Conservation (phyloP, 2,888 invertebrate genomes). For the Oxycera nigricornis region DNA sequence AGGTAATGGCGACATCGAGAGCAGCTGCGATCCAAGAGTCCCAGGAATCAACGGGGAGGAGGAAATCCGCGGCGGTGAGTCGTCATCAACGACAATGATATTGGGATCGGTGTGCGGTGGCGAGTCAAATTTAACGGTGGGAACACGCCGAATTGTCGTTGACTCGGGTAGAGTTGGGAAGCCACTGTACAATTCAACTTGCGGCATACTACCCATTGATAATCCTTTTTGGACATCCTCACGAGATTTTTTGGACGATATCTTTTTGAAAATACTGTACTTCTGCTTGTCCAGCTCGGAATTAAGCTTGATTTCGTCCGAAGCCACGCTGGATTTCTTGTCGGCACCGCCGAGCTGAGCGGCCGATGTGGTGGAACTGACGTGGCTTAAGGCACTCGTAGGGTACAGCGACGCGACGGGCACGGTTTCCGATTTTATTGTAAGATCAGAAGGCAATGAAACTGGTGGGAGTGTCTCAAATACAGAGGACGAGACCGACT, state of each 20-base stretch:
- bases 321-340: not conserved
- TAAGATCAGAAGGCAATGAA: constrained; percentile 12
- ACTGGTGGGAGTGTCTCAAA: not conserved
- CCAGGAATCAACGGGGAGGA: constrained; percentile 40
- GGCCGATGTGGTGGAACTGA: not conserved
- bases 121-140: constrained; percentile 33
- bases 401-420: not conserved
- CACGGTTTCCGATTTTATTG: constrained; percentile 4
- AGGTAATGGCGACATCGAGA: not conserved
- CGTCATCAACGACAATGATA: constrained; percentile 49
- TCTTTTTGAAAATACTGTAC: constrained; percentile 86
- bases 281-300: constrained; percentile 86
- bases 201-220: not conserved
- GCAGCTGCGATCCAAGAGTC: constrained; percentile 15
- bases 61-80: constrained; percentile 23
- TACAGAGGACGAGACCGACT: not conserved
- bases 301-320: constrained; percentile 61
- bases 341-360: not conserved
- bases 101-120: constrained; percentile 47
- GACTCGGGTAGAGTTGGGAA: constrained; percentile 15
- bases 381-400: not conserved
- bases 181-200: not conserved
- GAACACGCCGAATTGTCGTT: constrained; percentile 18
- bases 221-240: not conserved
- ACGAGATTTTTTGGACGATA: constrained; percentile 62